Base-by-base conservation (phyloP, 2,113 vertebrate species). In the Mus spicilegus region DNA sequence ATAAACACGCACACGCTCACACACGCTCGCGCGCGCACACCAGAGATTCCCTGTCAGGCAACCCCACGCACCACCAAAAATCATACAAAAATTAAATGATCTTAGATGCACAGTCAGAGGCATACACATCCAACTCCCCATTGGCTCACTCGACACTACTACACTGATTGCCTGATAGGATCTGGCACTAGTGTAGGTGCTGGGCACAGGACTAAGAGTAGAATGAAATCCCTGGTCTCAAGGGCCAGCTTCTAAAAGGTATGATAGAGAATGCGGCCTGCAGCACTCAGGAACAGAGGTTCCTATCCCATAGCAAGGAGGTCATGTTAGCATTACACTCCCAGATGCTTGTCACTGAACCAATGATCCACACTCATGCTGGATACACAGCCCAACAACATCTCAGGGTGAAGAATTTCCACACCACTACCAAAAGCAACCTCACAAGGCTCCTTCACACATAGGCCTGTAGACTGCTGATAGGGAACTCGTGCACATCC, bases 81-180 rank as follows among this genome's bases (percentile, higher is more conserved):
- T 46, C n/a, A 1, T 33, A 7, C 42, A 1, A 7, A 95, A 58
- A 93, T n/a, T 16, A 88, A 80, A 0, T 6, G 87, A 65, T 28
- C 87, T 42, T 20, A 81, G 65, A 0, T 6, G 90, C 49, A n/a
- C 92, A 42, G 2, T 46, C 7, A 0, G 76, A 92, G 73, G 26
- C 80, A 26, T 33, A n/a, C 30, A 26, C 54, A 9, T 2, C 1
- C 70, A 56, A 58, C 26, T 30, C 24, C 1, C 24, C 42, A 1
- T 20, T 51, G 67, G 36, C 61, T 69, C 72, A 5, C 13, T 61
- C 78, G 2, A 0, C 24, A 1, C 36, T 13, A 1, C 51, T 17
- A 0, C 3, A n/a, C 0, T 2, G n/a, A 33, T 49, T 20, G 20
- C 77, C 33, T 5, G 4, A 28, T 16, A 22, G 33, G 7, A 61